Evolutionary conservation across 2,888 invertebrate species (phyloP).

Genomic region (Cephus pulcher): DNA sequence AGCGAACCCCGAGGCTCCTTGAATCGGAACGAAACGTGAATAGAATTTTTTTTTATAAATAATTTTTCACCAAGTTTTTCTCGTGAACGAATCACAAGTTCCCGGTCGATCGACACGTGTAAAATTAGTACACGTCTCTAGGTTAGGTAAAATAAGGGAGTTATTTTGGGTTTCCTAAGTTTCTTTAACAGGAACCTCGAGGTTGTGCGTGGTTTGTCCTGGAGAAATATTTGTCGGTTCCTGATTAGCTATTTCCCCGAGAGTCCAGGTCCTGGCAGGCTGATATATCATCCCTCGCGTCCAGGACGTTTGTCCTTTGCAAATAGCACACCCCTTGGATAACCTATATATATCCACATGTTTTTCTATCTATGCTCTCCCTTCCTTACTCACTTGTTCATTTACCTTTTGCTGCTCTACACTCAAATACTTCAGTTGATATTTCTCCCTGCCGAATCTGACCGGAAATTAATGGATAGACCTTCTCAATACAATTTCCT

Average conservation of each 20-base stretch:
- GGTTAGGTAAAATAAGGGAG: no score
- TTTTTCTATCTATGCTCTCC: background rate
- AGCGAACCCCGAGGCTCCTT: no score
- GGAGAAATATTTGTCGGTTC: conserved; percentile 18
- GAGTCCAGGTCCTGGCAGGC: conserved; percentile 9
- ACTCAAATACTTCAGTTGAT: background rate
- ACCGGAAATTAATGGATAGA: background rate
- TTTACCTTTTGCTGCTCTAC: background rate
- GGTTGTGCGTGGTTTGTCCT: conserved; percentile 3
- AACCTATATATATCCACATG: background rate
- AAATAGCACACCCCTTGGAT: conserved; percentile 1
- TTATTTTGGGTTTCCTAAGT: no score
- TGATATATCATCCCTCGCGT: conserved; percentile 13
- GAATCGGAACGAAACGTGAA: no score
- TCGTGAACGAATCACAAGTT: no score
- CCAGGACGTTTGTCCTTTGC: conserved; percentile 23
- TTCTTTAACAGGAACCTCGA: no score
- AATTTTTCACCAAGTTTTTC: no score
- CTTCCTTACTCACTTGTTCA: background rate
- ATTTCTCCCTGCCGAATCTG: background rate
- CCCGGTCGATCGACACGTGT: no score
- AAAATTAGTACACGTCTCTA: no score
- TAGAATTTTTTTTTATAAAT: no score
- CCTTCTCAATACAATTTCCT: background rate
- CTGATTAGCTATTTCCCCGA: conserved; percentile 18